A percentile compares a stretch with the other conserved stretches of the same genome.
Evolutionary conservation across 2,113 vertebrate species (phyloP).

Genomic region (Columbina picui): DNA sequence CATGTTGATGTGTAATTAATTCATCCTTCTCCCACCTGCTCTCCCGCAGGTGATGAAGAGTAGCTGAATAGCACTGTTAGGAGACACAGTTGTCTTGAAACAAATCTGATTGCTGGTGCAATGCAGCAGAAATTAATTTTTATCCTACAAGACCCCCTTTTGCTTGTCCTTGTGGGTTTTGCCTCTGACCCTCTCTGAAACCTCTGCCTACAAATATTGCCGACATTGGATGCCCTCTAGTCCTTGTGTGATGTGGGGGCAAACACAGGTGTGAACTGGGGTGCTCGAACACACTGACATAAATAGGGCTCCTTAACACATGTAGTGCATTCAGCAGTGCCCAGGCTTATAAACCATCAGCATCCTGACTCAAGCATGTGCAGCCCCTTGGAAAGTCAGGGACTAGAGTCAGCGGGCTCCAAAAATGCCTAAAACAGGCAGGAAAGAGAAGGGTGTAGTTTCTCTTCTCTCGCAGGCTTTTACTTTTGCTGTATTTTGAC

Average conservation of each 20-base stretch:
- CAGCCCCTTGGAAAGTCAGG: not conserved
- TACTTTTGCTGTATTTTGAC: not conserved
- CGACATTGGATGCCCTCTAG: fast-evolving
- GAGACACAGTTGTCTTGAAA: not conserved
- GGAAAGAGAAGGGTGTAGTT: not conserved
- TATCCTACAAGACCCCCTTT: not conserved
- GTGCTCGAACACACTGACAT: fast-evolving
- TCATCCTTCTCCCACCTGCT: not conserved
- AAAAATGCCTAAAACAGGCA: not conserved
- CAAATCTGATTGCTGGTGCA: not conserved
- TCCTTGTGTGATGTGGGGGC: not conserved
- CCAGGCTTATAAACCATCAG: not conserved
- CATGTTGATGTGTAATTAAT: too few relatives aligned
- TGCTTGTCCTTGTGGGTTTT: not conserved
- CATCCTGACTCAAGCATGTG: fast-evolving
- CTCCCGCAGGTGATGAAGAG: not conserved
- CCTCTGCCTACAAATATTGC: fast-evolving
- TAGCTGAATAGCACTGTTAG: not conserved
- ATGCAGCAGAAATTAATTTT: not conserved
- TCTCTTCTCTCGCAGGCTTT: not conserved
- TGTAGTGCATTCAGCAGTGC: fast-evolving
- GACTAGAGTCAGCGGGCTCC: not conserved
- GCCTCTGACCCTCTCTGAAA: not conserved
- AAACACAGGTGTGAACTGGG: fast-evolving
- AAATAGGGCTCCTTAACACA: not conserved